phyloP scores from a whole-genome alignment of 92 coral and sea anemone species.

The Paragorgia papillata region DNA sequence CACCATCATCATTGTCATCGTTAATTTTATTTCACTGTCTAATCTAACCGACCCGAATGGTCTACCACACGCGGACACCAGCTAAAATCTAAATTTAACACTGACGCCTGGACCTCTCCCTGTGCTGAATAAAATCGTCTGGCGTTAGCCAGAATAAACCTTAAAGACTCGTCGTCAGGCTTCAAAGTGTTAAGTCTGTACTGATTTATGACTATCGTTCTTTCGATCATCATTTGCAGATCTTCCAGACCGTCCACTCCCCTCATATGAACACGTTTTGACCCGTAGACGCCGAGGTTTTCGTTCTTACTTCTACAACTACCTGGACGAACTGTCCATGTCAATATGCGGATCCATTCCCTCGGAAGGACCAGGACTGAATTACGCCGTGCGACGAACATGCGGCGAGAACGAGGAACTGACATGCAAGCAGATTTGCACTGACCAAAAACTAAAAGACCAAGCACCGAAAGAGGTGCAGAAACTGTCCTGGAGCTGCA shows the following conservation, averaged over 20 bases:
- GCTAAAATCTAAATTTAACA: no score
- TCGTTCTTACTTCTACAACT: constrained; percentile 87
- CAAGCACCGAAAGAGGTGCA: constrained; percentile 81
- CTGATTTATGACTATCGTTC: no score
- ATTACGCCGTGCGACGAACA: constrained; percentile 83
- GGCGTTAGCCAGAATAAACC: no score
- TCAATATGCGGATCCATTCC: constrained; percentile 81
- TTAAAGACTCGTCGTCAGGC: no score
- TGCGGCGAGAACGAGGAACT: constrained; percentile 66
- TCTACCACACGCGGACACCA: no score
- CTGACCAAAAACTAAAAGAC: constrained; percentile 64
- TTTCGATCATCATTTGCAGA: no score
- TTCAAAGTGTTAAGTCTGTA: no score
- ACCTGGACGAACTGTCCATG: constrained; percentile 91
- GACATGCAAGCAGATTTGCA: constrained; percentile 72
- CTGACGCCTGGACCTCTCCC: no score
- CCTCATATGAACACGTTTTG: neutral
- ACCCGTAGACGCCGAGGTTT: constrained; percentile 71
- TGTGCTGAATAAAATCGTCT: no score
- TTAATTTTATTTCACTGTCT: no score
- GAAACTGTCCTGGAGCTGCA: constrained; percentile 77
- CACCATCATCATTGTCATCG: no score
- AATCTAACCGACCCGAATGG: no score
- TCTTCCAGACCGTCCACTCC: neutral
- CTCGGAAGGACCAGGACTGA: constrained; percentile 82